A percentile compares a stretch with the other conserved stretches of the same genome.
These are phyloP conservation scores for Bicyclus anynana DNA, from an alignment of 1,140 invertebrate genomes.

Conservation along the genomic window DNA sequence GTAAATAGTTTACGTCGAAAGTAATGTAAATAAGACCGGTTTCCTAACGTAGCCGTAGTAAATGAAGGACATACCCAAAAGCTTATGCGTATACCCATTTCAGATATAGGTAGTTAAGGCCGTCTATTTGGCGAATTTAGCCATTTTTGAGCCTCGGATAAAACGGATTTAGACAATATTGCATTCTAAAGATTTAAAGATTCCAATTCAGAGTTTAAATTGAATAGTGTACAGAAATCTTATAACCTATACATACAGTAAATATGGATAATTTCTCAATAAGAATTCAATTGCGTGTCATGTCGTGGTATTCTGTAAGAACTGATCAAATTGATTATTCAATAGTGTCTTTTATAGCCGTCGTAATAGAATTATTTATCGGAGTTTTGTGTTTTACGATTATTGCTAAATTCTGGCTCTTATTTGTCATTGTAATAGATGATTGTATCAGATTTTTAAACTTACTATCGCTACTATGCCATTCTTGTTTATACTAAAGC, in stretches of 20 bases:
- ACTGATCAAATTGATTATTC: background rate
- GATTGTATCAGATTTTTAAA: conserved; percentile 5
- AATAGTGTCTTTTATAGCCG: background rate
- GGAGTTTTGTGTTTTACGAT: background rate
- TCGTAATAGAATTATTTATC: conserved; percentile 3
- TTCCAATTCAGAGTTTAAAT: no score
- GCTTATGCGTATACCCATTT: background rate
- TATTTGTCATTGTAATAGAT: conserved; percentile 12
- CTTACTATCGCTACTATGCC: conserved; percentile 32
- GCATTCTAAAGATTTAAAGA: no score
- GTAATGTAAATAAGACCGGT: background rate
- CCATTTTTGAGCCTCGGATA: no score
- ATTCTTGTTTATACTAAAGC: conserved; percentile 35
- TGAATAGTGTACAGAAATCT: no score
- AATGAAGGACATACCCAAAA: background rate
- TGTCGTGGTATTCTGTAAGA: background rate
- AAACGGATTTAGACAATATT: no score
- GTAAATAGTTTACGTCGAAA: background rate
- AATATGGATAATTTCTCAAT: background rate
- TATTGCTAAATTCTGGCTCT: background rate
- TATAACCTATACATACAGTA: background rate
- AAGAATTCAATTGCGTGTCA: background rate
- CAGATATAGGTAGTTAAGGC: no score
- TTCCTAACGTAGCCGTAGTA: background rate
- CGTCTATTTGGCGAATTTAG: no score